These are phyloP conservation scores for Miniopterus natalensis DNA, from an alignment of 2,113 vertebrate genomes.

Conservation along the genomic window DNA sequence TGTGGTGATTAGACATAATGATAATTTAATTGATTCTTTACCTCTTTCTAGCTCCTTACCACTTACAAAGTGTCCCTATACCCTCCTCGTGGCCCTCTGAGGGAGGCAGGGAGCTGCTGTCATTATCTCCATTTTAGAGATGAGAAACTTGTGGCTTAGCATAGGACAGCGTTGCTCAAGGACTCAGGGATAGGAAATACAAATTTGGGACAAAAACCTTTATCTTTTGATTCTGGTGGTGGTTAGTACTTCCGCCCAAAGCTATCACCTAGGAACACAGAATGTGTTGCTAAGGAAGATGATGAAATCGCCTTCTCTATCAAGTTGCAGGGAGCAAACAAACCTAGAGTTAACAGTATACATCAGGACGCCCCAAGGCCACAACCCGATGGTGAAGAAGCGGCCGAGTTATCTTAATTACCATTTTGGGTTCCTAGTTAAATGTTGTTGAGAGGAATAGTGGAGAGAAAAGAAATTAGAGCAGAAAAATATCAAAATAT, in stretches of 20 bases:
- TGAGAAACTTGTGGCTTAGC: not conserved
- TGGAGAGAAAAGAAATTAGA: not conserved
- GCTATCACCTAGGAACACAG: not conserved
- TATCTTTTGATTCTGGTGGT: not conserved
- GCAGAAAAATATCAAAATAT: not conserved
- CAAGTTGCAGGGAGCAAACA: not conserved
- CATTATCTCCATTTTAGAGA: not conserved
- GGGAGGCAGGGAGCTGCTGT: not conserved
- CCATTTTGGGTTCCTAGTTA: not conserved
- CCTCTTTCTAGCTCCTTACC: not conserved
- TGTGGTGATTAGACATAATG: slow-evolving; percentile 16
- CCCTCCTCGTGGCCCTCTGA: not conserved
- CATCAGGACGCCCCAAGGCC: not conserved
- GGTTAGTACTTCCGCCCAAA: not conserved
- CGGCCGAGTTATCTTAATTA: not conserved
- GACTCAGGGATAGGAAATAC: not conserved
- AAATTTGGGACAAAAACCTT: not conserved
- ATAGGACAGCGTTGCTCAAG: not conserved
- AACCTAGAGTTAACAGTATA: not conserved
- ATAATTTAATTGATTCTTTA: slow-evolving; percentile 41
- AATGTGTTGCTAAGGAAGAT: slow-evolving; percentile 2
- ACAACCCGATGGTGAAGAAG: not conserved
- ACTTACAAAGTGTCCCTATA: slow-evolving; percentile 7
- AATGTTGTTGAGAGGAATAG: slow-evolving; percentile 25
- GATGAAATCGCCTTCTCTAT: not conserved